Conservation (phyloP, 2,888 invertebrate genomes). For the Stenodera caucasica region DNA sequence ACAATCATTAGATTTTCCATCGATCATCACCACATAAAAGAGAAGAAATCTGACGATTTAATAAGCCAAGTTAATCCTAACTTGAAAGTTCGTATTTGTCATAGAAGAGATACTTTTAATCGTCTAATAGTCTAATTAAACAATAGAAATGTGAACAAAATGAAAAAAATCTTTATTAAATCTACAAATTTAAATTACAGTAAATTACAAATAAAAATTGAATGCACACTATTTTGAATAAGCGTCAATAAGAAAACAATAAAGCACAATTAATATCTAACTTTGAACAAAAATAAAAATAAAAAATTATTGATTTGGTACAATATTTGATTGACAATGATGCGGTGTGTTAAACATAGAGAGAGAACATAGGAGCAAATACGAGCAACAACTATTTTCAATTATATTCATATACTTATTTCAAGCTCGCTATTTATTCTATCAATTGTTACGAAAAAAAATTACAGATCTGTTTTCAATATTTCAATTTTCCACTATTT, state of each 20-base stretch:
- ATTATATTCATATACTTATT: no score
- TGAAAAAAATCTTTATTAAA: conserved; percentile 42
- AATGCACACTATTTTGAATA: conserved; percentile 34
- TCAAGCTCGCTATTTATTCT: background rate
- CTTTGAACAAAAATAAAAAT: conserved; percentile 3
- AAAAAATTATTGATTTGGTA: conserved; percentile 35
- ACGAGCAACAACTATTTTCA: background rate
- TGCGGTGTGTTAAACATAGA: conserved; percentile 18
- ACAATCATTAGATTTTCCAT: no score
- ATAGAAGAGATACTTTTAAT: no score
- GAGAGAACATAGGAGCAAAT: conserved; percentile 19
- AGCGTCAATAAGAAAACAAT: conserved; percentile 32
- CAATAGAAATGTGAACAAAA: conserved; percentile 32
- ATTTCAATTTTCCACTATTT: conserved; percentile 9
- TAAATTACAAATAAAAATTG: conserved; percentile 34
- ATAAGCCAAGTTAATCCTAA: no score
- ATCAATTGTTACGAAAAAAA: background rate
- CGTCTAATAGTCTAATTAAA: no score
- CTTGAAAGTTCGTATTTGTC: no score
- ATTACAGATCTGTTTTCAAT: conserved; percentile 26
- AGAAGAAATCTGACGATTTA: no score
- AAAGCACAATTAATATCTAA: conserved; percentile 30
- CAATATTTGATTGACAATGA: conserved; percentile 13
- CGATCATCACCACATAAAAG: no score
- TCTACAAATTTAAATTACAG: conserved; percentile 38